Conservation (phyloP, 2,888 invertebrate genomes). For the Leptopterna dolabrata region DNA sequence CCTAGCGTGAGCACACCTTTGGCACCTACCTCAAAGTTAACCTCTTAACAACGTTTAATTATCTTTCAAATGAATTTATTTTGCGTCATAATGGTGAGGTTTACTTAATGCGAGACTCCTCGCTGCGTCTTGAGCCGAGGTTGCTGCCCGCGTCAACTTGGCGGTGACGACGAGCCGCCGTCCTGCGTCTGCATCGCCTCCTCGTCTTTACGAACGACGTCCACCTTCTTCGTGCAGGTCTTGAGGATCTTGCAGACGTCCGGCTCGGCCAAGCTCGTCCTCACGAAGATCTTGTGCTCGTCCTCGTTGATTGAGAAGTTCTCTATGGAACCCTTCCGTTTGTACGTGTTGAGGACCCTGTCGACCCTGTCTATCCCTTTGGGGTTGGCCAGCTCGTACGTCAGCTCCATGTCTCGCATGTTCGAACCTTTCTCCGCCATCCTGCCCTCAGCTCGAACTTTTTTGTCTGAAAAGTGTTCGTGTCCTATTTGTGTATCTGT, state of each 20-base stretch:
- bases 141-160: too few relatives aligned
- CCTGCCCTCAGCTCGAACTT: not conserved
- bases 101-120: too few relatives aligned
- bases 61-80: too few relatives aligned
- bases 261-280: constrained; percentile 28
- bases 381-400: constrained; percentile 42
- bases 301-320: constrained; percentile 29
- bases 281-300: constrained; percentile 36
- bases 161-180: not conserved
- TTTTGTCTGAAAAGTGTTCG: not conserved
- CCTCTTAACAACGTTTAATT: too few relatives aligned
- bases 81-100: too few relatives aligned
- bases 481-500: not conserved
- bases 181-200: not conserved
- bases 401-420: constrained; percentile 21
- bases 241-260: constrained; percentile 50
- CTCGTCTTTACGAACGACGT: constrained; percentile 12
- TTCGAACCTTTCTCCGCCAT: not conserved
- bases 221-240: constrained; percentile 46
- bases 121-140: too few relatives aligned
- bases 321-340: constrained; percentile 41
- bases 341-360: constrained; percentile 29
- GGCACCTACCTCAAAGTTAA: too few relatives aligned
- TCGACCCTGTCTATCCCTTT: constrained; percentile 47
- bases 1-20: too few relatives aligned